A percentile compares a stretch with the other conserved stretches of the same genome.
Conservation (phyloP, 2,888 invertebrate species). For the Dorcus parallelipipedus region DNA sequence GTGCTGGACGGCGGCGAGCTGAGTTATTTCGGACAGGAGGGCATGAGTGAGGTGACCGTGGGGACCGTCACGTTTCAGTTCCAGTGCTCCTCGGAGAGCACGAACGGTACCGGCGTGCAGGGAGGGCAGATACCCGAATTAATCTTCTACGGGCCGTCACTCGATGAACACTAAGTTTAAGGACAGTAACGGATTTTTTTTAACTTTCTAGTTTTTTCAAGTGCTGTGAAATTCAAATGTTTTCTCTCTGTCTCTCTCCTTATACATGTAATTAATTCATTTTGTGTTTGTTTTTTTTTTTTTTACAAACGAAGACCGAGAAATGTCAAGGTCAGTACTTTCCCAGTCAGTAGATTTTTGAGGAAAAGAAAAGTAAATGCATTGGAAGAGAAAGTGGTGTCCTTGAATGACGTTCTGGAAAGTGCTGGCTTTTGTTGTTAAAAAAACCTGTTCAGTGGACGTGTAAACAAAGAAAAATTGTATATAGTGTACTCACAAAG, state of each 20-base stretch:
- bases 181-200: neutral
- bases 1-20: slow-evolving; percentile 90
- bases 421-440: too few relatives aligned
- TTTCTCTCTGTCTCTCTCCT: slow-evolving; percentile 22
- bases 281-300: neutral
- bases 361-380: too few relatives aligned
- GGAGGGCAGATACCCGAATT: slow-evolving; percentile 97
- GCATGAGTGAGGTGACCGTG: slow-evolving; percentile 89
- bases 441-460: too few relatives aligned
- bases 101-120: slow-evolving; percentile 95
- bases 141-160: slow-evolving; percentile 88
- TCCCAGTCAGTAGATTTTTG: too few relatives aligned
- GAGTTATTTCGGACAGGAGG: slow-evolving; percentile 96
- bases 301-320: too few relatives aligned
- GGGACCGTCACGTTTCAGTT: slow-evolving; percentile 95
- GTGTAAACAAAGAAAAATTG: too few relatives aligned
- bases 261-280: slow-evolving; percentile 14
- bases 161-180: slow-evolving; percentile 42
- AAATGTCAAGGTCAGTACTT: too few relatives aligned
- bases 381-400: too few relatives aligned
- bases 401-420: too few relatives aligned
- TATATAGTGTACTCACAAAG: neutral
- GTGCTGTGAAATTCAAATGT: slow-evolving; percentile 30
- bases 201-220: slow-evolving; percentile 20
- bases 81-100: slow-evolving; percentile 95